Evolutionary conservation across 2,888 invertebrate species (phyloP), one percentile per base, ranked within the genome.

Genomic region (Tortricodes alternella): DNA sequence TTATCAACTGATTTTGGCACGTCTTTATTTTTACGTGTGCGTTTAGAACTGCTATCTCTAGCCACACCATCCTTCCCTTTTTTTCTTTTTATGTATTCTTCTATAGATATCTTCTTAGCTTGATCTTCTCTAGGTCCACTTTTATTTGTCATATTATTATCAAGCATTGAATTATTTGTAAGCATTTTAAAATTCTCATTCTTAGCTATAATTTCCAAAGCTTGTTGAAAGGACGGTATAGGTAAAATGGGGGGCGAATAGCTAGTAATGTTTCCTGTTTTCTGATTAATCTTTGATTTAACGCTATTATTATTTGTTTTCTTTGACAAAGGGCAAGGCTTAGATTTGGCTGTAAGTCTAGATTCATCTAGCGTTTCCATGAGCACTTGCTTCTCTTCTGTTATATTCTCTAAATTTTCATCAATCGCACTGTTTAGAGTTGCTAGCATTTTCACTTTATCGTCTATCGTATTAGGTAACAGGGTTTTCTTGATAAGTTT

Each of bases 231-330:
- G 1, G 79, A 73, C 1, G 79, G 78, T 64, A 85, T 85, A 0
- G 85, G 83, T 34, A 83, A 69, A 53, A 85, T 80, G 1, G 85
- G 76, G 1, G 82, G 71, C 0, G 85, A 85, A 63, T 86, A 85
- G 13, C 67, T 71, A 15, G 24, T 21, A 27, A 6, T 55, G 2
- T 9, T 38, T 38, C 19, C 1, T 1, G 3, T 18, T n/a, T 38
- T 38, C n/a, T 18, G 38, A 7, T 13, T 29, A 8, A 23, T 11
- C 29, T 1, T n/a, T 3, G 29, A 11, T 29, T n/a, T 5, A 15
- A 27, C 19, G 11, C 8, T 6, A 7, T 34, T 13, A 24, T 3
- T 29, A n/a, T 38, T 44, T 3, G 2, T 16, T 18, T 44, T 56
- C 29, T 50, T 56, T 11, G 56, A 56, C 9, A 50, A 32, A 9